Conservation (phyloP, 2,888 invertebrate genomes). For the Eupithecia inturbata region DNA sequence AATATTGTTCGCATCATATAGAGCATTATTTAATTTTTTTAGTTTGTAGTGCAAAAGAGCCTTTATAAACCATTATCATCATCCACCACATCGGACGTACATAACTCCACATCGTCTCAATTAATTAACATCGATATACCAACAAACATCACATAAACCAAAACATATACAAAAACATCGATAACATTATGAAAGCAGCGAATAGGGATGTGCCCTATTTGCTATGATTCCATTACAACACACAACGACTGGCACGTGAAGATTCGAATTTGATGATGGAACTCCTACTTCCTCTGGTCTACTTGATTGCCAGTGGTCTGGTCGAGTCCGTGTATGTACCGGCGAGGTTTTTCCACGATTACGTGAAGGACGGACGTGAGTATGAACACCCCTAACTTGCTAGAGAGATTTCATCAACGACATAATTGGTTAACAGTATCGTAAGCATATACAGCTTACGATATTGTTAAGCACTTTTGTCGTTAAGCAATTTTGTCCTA, state of each 20-base stretch:
- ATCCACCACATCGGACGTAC: not conserved
- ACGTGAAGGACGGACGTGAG: slow-evolving; percentile 77
- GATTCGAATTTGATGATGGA: slow-evolving; percentile 34
- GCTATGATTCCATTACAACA: slow-evolving; percentile 19
- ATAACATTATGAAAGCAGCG: not conserved
- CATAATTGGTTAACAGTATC: not conserved
- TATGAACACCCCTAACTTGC: slow-evolving; percentile 32
- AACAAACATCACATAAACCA: not conserved
- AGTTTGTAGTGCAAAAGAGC: not conserved
- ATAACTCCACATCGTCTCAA: not conserved
- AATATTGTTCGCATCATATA: not conserved
- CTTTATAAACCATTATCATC: not conserved
- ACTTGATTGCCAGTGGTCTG: slow-evolving; percentile 21
- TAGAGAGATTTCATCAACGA: not conserved
- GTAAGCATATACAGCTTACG: too few relatives aligned
- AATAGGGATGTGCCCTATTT: slow-evolving; percentile 35
- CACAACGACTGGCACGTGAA: slow-evolving; percentile 21
- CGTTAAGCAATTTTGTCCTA: too few relatives aligned
- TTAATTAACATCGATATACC: not conserved
- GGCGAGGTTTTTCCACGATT: slow-evolving; percentile 56
- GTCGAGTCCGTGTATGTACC: slow-evolving; percentile 26
- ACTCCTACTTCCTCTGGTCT: slow-evolving; percentile 28
- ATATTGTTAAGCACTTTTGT: too few relatives aligned
- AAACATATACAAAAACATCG: not conserved
- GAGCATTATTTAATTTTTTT: not conserved